These are phyloP conservation scores for Otolemur crassicaudatus DNA, from an alignment of 2,797 vertebrate species.

Conservation along the genomic window DNA sequence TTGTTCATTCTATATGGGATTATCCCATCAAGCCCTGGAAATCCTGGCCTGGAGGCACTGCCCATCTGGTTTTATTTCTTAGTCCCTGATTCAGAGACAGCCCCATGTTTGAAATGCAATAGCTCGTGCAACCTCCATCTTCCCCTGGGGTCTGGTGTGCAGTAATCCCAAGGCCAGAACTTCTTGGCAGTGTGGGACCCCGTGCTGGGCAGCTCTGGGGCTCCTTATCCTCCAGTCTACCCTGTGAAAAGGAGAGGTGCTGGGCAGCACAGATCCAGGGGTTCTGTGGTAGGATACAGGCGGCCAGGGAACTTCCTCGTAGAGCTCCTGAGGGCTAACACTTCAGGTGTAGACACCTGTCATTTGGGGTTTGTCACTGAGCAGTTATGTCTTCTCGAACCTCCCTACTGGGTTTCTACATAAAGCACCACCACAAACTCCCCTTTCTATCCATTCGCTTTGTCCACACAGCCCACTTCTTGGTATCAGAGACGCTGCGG, in stretches of 20 bases:
- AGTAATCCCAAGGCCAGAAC: not conserved
- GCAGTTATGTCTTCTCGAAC: not conserved
- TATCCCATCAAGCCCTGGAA: not conserved
- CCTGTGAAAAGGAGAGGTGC: not conserved
- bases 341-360: not conserved
- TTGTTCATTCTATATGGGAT: not conserved
- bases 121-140: not conserved
- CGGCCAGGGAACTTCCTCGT: accelerated
- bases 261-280: not conserved
- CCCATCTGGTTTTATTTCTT: not conserved
- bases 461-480: not conserved
- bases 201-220: not conserved
- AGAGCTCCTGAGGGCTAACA: not conserved
- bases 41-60: not conserved
- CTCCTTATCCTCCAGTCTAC: not conserved
- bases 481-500: not conserved
- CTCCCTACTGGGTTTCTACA: not conserved
- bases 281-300: accelerated
- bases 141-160: not conserved
- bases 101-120: not conserved
- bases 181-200: not conserved
- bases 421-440: not conserved
- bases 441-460: not conserved
- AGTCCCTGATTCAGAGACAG: not conserved
- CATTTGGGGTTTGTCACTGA: not conserved